Evolutionary conservation across 2,113 vertebrate species (phyloP).

Genomic region (Periophthalmus modestus): DNA sequence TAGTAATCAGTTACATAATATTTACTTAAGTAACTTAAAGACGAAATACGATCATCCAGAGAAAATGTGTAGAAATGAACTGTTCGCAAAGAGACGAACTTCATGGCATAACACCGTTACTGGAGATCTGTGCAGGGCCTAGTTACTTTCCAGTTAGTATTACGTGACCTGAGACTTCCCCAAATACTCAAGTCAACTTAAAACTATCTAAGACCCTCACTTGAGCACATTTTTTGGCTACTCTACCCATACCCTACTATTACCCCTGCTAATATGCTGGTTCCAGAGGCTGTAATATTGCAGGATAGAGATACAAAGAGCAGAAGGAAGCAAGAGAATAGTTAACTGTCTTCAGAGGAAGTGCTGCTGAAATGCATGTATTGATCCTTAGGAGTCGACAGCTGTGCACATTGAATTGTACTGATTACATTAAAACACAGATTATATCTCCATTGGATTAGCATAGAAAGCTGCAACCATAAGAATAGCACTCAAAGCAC

Average conservation of each 20-base stretch:
- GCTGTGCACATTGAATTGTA: conserved; percentile 19
- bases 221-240: too few relatives aligned
- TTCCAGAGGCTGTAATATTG: conserved; percentile 33
- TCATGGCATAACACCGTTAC: too few relatives aligned
- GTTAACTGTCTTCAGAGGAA: background rate
- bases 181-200: too few relatives aligned
- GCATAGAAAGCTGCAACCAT: conserved; percentile 15
- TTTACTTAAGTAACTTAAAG: background rate
- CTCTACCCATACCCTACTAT: too few relatives aligned
- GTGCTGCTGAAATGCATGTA: conserved; percentile 9
- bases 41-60: too few relatives aligned
- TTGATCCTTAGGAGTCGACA: background rate
- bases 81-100: too few relatives aligned
- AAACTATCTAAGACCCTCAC: too few relatives aligned
- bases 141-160: too few relatives aligned
- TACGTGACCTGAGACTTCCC: too few relatives aligned
- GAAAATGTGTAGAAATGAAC: too few relatives aligned
- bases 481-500: background rate
- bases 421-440: conserved; percentile 39
- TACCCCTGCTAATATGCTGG: conserved; percentile 31
- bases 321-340: background rate
- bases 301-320: background rate
- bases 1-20: background rate
- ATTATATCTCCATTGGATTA: conserved; percentile 53
- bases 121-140: too few relatives aligned